phyloP scores from a whole-genome alignment of 1,140 invertebrate species.

The Penaeus chinensis region DNA sequence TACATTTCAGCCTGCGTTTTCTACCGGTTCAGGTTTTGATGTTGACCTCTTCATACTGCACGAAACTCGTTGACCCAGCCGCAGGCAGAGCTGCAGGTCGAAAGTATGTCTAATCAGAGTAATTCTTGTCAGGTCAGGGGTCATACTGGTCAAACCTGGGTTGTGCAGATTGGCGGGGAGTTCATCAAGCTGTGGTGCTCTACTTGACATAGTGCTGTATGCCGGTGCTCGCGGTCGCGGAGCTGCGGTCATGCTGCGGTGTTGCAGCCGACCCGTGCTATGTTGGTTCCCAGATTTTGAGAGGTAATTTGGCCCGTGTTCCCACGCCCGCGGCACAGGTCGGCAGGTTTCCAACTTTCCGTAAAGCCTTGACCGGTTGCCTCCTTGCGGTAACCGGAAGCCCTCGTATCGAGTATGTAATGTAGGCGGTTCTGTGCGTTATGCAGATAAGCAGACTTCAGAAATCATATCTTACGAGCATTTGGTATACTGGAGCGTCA shows the following conservation, averaged over 20 bases:
- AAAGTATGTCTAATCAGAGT: too few species aligned
- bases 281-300: conserved; percentile 54
- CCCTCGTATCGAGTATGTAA: conserved; percentile 14
- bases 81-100: too few species aligned
- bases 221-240: conserved; percentile 22
- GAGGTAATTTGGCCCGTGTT: conserved; percentile 37
- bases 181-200: conserved; percentile 38
- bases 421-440: too few species aligned
- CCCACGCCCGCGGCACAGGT: conserved; percentile 43
- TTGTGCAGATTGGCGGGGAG: neutral
- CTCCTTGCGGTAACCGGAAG: conserved; percentile 49
- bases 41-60: too few species aligned
- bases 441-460: too few species aligned
- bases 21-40: too few species aligned
- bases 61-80: too few species aligned
- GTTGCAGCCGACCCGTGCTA: conserved; percentile 38
- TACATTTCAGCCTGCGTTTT: too few species aligned
- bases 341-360: conserved; percentile 58
- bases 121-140: too few species aligned
- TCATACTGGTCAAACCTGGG: too few species aligned
- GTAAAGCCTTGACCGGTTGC: conserved; percentile 55
- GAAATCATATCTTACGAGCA: too few species aligned
- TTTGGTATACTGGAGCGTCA: too few species aligned
- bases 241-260: conserved; percentile 53
- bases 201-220: conserved; percentile 12